Evolutionary conservation across 2,888 invertebrate genomes (phyloP).

Genomic region (Mactromeris polynyma): DNA sequence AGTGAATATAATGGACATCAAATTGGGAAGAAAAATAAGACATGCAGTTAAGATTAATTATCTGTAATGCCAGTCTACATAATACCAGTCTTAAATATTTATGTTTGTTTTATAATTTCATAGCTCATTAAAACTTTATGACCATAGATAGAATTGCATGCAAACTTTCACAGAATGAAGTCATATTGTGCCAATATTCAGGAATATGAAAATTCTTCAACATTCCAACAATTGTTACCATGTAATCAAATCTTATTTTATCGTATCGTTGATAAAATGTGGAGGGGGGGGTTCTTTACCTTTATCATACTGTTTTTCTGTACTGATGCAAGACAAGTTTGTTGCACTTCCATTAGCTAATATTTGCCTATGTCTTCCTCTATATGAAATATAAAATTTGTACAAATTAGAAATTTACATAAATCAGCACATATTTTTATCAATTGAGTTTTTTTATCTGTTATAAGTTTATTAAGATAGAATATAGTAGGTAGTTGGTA

Average conservation of each 20-base stretch:
- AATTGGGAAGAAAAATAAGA: neutral
- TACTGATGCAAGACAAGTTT: too few species aligned
- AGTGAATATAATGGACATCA: neutral
- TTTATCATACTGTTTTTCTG: too few species aligned
- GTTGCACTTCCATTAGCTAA: too few species aligned
- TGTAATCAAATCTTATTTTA: neutral
- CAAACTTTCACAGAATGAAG: neutral
- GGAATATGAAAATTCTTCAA: neutral
- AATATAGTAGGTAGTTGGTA: too few species aligned
- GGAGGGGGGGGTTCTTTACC: too few species aligned
- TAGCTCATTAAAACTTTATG: conserved; percentile 13
- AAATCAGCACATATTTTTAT: too few species aligned
- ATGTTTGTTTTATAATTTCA: neutral
- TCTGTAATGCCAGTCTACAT: neutral
- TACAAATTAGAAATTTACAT: too few species aligned
- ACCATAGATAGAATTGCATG: neutral
- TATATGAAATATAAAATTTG: too few species aligned
- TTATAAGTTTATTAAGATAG: too few species aligned
- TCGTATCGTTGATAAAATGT: neutral
- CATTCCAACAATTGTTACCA: neutral
- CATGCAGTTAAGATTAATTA: neutral
- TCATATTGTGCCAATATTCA: neutral
- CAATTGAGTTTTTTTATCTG: too few species aligned
- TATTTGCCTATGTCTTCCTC: too few species aligned
- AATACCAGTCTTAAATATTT: neutral